Evolutionary conservation across 2,113 vertebrate genomes (phyloP), one percentile per base, ranked within the genome.

Genomic region (Sterrhoptilus dennistouni): DNA sequence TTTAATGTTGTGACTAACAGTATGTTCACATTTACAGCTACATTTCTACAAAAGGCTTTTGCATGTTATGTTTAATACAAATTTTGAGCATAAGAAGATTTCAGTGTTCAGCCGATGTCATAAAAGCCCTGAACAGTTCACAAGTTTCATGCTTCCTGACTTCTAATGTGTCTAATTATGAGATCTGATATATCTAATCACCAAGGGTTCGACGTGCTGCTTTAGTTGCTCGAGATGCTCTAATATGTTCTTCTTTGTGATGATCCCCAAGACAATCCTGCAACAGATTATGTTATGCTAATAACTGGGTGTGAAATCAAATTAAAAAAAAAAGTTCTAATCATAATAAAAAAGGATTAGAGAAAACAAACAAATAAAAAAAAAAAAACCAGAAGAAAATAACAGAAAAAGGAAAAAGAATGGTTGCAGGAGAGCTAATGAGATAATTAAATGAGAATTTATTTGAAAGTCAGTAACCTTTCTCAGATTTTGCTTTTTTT

Each of bases 231-330:
- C 99, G 99, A 99, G 99, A 98, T 99, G 99, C 95, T 99, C 99
- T 99, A 99, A 99, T 98, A 99, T 99, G 99, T 99, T 99, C 99
- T 99, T 99, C 99, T 99, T 99, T 98, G 99, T 99, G 99, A 99
- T 99, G 99, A 99, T 99, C 97, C 99, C 99, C 99, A 99, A 99
- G 98, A 99, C 98, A 99, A 98, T 99, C 99, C 99, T 99, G 99
- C 98, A 99, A 99, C 99, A 99, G 99, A 99, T 98, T 98, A 98
- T 97, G 98, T 99, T 98, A 98, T 98, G 98, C 98, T 98, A 97
- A 98, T 99, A 99, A 99, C 98, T 99, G 95, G 91, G 97, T 98
- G 95, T 97, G 98, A 98, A 98, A 98, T 98, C 85, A 98, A 98
- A 98, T 93, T 5, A 50, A 45, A 7, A 42, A 63, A 97, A 81